Base-by-base conservation (phyloP, 2,888 invertebrate species). In the Sesia apiformis region DNA sequence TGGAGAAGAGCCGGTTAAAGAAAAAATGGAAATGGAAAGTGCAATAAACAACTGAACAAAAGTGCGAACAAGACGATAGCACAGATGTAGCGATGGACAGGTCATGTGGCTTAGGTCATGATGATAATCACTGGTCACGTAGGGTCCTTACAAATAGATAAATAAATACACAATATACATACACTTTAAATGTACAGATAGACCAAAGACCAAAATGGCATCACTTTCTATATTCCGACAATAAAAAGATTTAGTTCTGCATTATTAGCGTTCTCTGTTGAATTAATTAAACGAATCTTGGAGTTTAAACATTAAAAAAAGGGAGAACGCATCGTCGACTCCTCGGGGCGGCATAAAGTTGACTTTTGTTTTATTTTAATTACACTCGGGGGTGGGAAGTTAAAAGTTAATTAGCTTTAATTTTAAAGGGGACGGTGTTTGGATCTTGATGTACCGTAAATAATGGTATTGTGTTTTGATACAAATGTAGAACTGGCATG, bases 371-470 rank as follows among this genome's bases (percentile, higher is more conserved):
- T 79, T 74, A 75, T 76, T 84, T 84, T 84, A 84, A 84, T 84
- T 78, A 81, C 74, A 73, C 80, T 69, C 71, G 65, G 64, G 62
- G 69, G 70, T 69, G 64, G 68, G 67, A 70, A 81, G 76, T 77
- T 77, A 80, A 83, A 84, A 83, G 81, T 81, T 83, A 84, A 82
- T 84, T 83, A 81, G 80, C 75, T 81, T 79, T 76, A 84, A 84
- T 84, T 84, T 82, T 84, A 77, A 82, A 62, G 65, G 70, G 70
- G 63, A 64, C 63, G 65, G 63, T 60, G 60, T 70, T 68, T 66
- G 68, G 66, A 67, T 72, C 72, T 69, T 64, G 68, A 68, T 70
- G 70, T 63, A 61, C 66, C 64, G 63, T 68, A 68, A 63, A 46
- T 46, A 46, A 46, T 46, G 46, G 46, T 46, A 4, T 46, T 46